These are phyloP conservation scores for Scotopteryx bipunctaria DNA, from an alignment of 2,888 invertebrate species.

Conservation along the genomic window DNA sequence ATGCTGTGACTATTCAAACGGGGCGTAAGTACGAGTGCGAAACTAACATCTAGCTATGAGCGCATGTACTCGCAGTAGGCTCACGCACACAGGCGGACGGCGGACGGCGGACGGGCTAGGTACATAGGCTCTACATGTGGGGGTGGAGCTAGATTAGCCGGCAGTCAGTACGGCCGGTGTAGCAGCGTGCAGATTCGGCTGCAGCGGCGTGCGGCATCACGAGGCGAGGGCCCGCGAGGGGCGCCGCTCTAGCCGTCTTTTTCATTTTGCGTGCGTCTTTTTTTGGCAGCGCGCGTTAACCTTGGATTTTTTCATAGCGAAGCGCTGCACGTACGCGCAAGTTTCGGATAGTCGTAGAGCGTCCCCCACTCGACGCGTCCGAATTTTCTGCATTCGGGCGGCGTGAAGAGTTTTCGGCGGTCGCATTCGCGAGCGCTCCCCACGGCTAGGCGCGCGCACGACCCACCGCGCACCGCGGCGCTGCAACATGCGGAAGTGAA, in stretches of 20 bases:
- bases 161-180: slow-evolving; percentile 9
- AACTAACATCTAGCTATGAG: slow-evolving; percentile 16
- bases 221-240: slow-evolving; percentile 72
- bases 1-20: slow-evolving; percentile 21
- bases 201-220: slow-evolving; percentile 54
- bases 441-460: slow-evolving; percentile 63
- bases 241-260: slow-evolving; percentile 78
- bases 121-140: slow-evolving; percentile 25
- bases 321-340: slow-evolving; percentile 81
- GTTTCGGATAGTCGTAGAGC: slow-evolving; percentile 81
- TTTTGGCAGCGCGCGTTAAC: slow-evolving; percentile 83
- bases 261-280: slow-evolving; percentile 82
- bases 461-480: slow-evolving; percentile 57
- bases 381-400: slow-evolving; percentile 82
- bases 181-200: slow-evolving; percentile 35
- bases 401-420: slow-evolving; percentile 80
- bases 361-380: slow-evolving; percentile 81
- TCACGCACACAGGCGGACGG: slow-evolving; percentile 25
- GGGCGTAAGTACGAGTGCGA: slow-evolving; percentile 12
- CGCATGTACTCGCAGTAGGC: slow-evolving; percentile 16
- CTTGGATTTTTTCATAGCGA: slow-evolving; percentile 82
- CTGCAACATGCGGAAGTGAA: slow-evolving; percentile 81
- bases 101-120: slow-evolving; percentile 10
- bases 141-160: slow-evolving; percentile 10
- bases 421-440: slow-evolving; percentile 81